Base-by-base conservation (phyloP, 2,888 invertebrate genomes). In the Tinea semifulvella region DNA sequence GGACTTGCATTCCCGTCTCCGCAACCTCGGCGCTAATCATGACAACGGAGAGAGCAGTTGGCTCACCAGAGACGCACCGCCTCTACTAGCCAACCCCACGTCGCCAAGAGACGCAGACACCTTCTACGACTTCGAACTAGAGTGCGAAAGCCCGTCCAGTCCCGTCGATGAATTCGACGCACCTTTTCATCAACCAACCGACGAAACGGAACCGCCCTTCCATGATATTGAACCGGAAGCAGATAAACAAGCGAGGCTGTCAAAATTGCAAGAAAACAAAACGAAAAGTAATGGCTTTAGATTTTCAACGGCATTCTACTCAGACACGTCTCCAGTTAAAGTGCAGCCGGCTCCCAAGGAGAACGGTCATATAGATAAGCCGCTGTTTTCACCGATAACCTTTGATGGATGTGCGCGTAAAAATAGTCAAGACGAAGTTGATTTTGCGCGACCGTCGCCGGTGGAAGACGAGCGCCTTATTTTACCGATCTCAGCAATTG, bases 1-100 rank as follows among this genome's bases (percentile, higher is more conserved):
- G 48, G 88, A 88, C 60, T 77, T 92, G 50, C 90, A 91, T 61
- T 87, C 88, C 46, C 87, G 90, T 50, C 76, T 92, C 54, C 85
- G 88, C 54, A 87, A 88, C 51, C 82, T 92, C 51, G 89, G 90
- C 43, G 76, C 84, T 46, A 73, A 85, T 50, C 68, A 72, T 49
- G 70, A 68, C 47, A 68, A 66, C 43, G 77, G 76, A 50, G 70
- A 77, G 46, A 75, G 77, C 55, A 71, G 57, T 58, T 79, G 81
- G 80, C 70, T 77, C 36, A 57, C 63, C 10, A 60, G 65, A 36
- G 72, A 73, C 46, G 47, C 48, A 53, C 20, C 45, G 55, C 70
- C 27, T 53, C 65, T 44, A 58, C 62, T 63, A 38, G 26, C 38
- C 46, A 11, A 19, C 46, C 56, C 65, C 43, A 45, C 63, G 20